Conservation (phyloP, 2,113 vertebrate genomes). For the Panthera leo region DNA sequence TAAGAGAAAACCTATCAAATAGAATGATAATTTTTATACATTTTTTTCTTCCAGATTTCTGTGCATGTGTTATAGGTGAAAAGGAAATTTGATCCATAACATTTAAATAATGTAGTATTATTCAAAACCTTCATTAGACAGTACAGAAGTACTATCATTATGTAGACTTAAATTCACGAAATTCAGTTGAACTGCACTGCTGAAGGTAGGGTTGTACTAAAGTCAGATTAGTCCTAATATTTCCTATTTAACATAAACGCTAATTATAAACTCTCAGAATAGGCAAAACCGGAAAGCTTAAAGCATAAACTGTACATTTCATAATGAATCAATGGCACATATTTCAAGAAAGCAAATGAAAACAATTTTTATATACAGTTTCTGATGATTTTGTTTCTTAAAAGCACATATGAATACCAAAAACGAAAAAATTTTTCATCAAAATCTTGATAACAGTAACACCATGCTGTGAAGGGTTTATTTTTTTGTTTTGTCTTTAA, state of each 20-base stretch:
- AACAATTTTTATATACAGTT: slow-evolving; percentile 40
- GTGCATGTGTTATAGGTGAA: slow-evolving; percentile 17
- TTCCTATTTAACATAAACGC: slow-evolving; percentile 19
- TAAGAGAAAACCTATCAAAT: slow-evolving; percentile 15
- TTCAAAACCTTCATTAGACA: slow-evolving; percentile 10
- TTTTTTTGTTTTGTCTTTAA: slow-evolving; percentile 67
- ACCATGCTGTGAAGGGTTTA: slow-evolving; percentile 33
- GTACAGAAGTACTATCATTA: background rate
- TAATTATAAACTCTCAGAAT: slow-evolving; percentile 40
- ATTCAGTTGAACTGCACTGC: background rate
- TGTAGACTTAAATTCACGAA: background rate
- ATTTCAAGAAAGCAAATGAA: slow-evolving; percentile 48
- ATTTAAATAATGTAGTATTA: slow-evolving; percentile 45
- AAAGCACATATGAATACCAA: background rate
- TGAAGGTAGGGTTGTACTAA: slow-evolving; percentile 3
- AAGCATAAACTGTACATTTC: slow-evolving; percentile 4
- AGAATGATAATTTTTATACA: slow-evolving; percentile 9
- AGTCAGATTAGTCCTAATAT: background rate
- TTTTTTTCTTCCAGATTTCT: background rate
- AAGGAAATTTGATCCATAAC: background rate
- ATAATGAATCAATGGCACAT: background rate
- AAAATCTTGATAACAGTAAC: slow-evolving; percentile 59
- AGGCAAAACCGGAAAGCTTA: background rate
- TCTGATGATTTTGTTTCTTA: slow-evolving; percentile 46
- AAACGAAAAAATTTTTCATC: slow-evolving; percentile 53